Conservation (phyloP, 2,797 vertebrate species). For the Sebastes kiyomatsui region DNA sequence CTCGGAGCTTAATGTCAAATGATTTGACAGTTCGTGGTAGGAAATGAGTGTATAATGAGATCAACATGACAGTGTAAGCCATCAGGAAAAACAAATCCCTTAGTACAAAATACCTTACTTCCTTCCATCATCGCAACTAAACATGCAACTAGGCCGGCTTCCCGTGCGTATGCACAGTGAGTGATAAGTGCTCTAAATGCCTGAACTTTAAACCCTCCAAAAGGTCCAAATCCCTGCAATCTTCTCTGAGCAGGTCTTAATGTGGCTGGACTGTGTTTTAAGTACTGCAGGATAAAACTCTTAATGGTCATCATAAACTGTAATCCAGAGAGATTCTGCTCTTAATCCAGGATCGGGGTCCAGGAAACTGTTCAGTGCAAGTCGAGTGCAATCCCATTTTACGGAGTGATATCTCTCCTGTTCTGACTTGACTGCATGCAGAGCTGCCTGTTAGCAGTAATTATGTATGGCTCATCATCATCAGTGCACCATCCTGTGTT, state of each 20-base stretch:
- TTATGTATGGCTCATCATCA: constrained; percentile 53
- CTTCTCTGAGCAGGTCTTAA: constrained; percentile 72
- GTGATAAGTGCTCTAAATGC: constrained; percentile 76
- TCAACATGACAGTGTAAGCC: constrained; percentile 71
- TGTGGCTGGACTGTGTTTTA: constrained; percentile 72
- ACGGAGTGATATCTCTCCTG: constrained; percentile 40
- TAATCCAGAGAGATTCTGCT: constrained; percentile 72
- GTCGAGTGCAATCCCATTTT: constrained; percentile 67
- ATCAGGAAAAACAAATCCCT: constrained; percentile 68
- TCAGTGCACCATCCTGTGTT: constrained; percentile 24
- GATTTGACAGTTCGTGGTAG: constrained; percentile 65
- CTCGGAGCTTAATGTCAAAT: constrained; percentile 60
- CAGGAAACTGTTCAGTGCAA: constrained; percentile 65
- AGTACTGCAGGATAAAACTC: constrained; percentile 75
- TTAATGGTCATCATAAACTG: constrained; percentile 82
- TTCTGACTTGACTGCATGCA: constrained; percentile 27
- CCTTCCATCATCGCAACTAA: constrained; percentile 56
- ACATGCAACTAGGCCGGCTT: constrained; percentile 35
- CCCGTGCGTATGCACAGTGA: constrained; percentile 50
- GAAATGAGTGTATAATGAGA: constrained; percentile 75
- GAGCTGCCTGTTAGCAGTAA: constrained; percentile 45
- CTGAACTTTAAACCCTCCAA: constrained; percentile 72
- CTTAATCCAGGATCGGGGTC: constrained; percentile 73
- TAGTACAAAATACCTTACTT: constrained; percentile 60
- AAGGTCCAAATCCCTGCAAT: constrained; percentile 79